Evolutionary conservation across 2,797 vertebrate genomes (phyloP), one percentile per base, ranked within the genome.

Genomic region (Pipistrellus pipistrellus): DNA sequence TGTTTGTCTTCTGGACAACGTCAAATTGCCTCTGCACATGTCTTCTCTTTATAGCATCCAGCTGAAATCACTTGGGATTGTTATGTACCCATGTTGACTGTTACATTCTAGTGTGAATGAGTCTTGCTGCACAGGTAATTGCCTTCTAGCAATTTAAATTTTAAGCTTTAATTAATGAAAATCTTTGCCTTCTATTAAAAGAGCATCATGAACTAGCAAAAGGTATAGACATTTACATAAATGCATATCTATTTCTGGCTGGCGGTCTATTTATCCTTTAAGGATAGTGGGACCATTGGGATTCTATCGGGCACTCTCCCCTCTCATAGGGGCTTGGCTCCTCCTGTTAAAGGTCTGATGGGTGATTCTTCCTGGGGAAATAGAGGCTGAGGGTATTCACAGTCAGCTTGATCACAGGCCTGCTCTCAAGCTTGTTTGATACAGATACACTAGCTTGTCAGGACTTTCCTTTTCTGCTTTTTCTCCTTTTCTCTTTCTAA

Each of bases 111-210:
- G 71, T 69, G 66, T 77, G 85, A 83, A 76, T 72, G 53, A 91
- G 46, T 76, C 82, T 96, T 75, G 85, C 53, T 95, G 78, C 78
- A 87, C 71, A 94, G 92, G 92, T 51, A 38, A 86, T 85, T 94
- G 94, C 88, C 85, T 96, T 93, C 90, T 77, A 92, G 90, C 83
- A 64, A 96, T 95, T 96, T 93, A 96, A 96, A 85, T 85, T 87
- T 96, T 95, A 95, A 97, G 78, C 59, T 96, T 95, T 96, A 95
- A 95, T 96, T 96, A 96, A 97, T 96, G 93, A 97, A 97, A 97
- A 96, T 48, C 85, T 96, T 85, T 96, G 69, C 90, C 81, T 96
- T 96, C 85, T 96, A 95, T 94, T 97, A 92, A 96, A 91, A 96
- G 91, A 97, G 75, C 75, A 92, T 96, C 88, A 92, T 85, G 90